A percentile compares a stretch with the other conserved stretches of the same genome.
Conservation (phyloP, 2,113 vertebrate genomes). For the Bostrychus sinensis region DNA sequence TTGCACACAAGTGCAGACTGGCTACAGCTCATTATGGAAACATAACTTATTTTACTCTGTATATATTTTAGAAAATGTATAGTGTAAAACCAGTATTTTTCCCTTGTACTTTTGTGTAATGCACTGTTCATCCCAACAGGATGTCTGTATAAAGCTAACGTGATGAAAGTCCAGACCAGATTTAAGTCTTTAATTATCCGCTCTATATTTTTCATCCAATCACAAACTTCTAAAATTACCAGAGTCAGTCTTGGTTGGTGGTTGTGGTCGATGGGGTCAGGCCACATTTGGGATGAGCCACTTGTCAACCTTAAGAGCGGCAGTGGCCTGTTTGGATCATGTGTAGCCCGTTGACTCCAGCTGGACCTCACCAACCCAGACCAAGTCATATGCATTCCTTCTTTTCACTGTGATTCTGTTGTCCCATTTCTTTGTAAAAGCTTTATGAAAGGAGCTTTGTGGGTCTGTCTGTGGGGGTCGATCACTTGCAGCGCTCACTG, state of each 20-base stretch:
- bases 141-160: slow-evolving; percentile 80
- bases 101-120: slow-evolving; percentile 95
- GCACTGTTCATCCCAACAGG: slow-evolving; percentile 89
- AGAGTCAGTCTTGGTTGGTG: slow-evolving; percentile 38
- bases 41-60: slow-evolving; percentile 99
- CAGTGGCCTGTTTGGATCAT: slow-evolving; percentile 45
- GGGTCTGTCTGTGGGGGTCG: slow-evolving; percentile 62
- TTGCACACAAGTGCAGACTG: slow-evolving; percentile 82
- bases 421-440: slow-evolving; percentile 71
- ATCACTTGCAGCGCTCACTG: slow-evolving; percentile 51
- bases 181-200: slow-evolving; percentile 58
- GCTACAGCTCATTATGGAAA: slow-evolving; percentile 88
- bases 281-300: slow-evolving; percentile 30
- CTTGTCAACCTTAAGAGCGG: slow-evolving; percentile 13
- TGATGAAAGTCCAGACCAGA: slow-evolving; percentile 70
- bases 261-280: slow-evolving; percentile 14
- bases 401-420: slow-evolving; percentile 90
- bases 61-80: slow-evolving; percentile 98
- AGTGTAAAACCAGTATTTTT: slow-evolving; percentile 96
- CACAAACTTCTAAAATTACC: slow-evolving; percentile 45
- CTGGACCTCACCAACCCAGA: slow-evolving; percentile 61
- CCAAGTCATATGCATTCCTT: slow-evolving; percentile 90
- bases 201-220: slow-evolving; percentile 43
- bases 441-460: slow-evolving; percentile 69
- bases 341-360: slow-evolving; percentile 76